Conservation (phyloP, 2,888 invertebrate genomes). For the Parnassius apollo region DNA sequence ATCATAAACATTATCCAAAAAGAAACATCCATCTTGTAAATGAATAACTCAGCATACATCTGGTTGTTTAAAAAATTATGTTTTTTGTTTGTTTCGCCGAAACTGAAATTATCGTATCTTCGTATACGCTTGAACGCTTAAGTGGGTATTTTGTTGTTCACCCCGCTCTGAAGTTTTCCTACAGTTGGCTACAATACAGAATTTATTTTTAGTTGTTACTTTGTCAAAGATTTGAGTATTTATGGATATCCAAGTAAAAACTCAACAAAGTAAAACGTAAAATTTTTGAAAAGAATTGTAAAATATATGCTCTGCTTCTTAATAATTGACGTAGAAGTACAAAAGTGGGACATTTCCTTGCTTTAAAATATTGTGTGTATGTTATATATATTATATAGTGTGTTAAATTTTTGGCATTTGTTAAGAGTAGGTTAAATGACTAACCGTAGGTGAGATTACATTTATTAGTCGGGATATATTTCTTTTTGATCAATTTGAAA, state of each 20-base stretch:
- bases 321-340: no score
- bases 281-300: no score
- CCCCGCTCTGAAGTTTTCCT: constrained; percentile 28
- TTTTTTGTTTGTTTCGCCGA: constrained; percentile 42
- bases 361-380: no score
- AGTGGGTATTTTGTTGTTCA: constrained; percentile 32
- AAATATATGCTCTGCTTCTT: no score
- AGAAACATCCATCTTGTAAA: constrained; percentile 63
- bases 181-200: constrained; percentile 27
- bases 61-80: constrained; percentile 32
- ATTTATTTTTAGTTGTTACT: constrained; percentile 24
- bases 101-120: constrained; percentile 44
- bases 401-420: no score
- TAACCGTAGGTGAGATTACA: no score
- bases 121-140: constrained; percentile 36
- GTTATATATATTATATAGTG: no score
- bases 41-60: constrained; percentile 54
- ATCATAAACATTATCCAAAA: constrained; percentile 61
- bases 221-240: constrained; percentile 20
- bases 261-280: background rate
- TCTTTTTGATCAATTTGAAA: no score
- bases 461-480: no score
- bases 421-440: no score
- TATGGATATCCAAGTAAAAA: constrained; percentile 17
- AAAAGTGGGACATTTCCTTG: no score